phyloP scores from a whole-genome alignment of 2,797 vertebrate genomes.

The Apodemus agrarius region DNA sequence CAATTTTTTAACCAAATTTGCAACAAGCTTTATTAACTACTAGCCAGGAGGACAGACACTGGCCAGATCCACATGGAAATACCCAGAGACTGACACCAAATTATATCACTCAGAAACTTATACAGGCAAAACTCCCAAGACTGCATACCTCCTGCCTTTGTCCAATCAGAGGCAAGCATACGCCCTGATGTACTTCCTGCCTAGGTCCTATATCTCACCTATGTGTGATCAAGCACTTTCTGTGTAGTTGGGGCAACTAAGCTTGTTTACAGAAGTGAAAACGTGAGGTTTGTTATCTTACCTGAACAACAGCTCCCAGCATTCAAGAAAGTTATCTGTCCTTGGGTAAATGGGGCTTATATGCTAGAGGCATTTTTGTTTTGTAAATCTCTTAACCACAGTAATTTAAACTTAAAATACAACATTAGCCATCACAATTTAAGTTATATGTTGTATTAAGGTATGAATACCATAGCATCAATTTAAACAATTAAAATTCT shows the following conservation, averaged over 20 bases:
- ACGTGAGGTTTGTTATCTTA: neutral
- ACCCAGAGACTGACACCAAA: neutral
- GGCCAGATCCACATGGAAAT: neutral
- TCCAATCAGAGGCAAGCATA: neutral
- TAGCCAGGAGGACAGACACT: neutral
- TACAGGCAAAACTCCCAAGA: neutral
- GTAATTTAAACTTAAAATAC: neutral
- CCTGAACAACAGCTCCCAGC: neutral
- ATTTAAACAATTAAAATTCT: slow-evolving; percentile 33
- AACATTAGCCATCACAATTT: neutral
- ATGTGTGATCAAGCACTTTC: neutral
- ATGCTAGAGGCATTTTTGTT: neutral
- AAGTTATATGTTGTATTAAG: neutral
- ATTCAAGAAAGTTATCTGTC: neutral
- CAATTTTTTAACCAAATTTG: neutral
- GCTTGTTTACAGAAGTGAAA: neutral
- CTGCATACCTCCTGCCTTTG: neutral
- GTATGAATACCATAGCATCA: neutral
- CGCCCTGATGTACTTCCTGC: neutral
- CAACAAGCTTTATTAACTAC: neutral
- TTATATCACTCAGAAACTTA: neutral
- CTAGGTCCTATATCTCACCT: neutral
- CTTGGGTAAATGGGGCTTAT: neutral
- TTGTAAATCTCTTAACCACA: neutral
- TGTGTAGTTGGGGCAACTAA: neutral